Conservation (phyloP, 2,888 invertebrate species). For the Hipparchia semele region DNA sequence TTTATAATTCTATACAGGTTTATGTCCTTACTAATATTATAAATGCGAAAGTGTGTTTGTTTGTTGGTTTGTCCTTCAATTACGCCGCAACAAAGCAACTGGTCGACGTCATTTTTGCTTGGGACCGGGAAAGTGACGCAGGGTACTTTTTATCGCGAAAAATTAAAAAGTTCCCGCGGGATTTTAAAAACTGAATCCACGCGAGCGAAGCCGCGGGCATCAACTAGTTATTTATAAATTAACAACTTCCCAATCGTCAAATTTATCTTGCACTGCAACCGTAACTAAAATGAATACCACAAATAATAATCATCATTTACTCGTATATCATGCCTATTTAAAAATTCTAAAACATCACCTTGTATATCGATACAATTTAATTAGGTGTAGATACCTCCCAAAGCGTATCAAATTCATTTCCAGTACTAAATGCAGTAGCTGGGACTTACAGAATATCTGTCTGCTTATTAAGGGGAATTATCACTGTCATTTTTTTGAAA, state of each 20-base stretch:
- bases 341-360: conserved; percentile 8
- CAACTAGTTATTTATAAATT: neutral
- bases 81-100: too few relatives aligned
- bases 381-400: conserved; percentile 1
- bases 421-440: neutral
- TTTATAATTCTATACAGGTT: too few relatives aligned
- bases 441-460: neutral
- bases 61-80: too few relatives aligned
- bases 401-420: conserved; percentile 11
- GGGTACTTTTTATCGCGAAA: too few relatives aligned
- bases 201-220: too few relatives aligned
- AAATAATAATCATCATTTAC: neutral
- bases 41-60: too few relatives aligned
- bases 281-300: neutral
- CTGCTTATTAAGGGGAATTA: conserved; percentile 11
- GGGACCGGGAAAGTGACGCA: too few relatives aligned
- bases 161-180: too few relatives aligned
- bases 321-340: neutral
- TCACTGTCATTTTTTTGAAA: neutral
- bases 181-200: too few relatives aligned
- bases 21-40: too few relatives aligned
- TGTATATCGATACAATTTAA: neutral
- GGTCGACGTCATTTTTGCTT: too few relatives aligned
- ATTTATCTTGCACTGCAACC: neutral
- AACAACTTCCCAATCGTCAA: neutral